Evolutionary conservation across 2,113 vertebrate species (phyloP), one percentile per base, ranked within the genome.

Genomic region (Microcebus tavaratra): DNA sequence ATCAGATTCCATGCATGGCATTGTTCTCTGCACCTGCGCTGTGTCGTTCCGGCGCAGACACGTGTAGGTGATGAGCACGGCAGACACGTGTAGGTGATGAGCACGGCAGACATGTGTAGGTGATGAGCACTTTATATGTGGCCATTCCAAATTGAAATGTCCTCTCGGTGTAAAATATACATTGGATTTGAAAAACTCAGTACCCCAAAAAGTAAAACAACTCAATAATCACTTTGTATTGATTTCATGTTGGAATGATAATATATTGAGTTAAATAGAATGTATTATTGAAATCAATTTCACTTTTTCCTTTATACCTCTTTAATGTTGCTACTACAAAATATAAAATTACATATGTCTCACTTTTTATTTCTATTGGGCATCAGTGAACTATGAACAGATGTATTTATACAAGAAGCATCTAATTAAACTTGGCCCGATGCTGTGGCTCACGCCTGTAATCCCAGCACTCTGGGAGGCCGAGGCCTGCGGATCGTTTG

Each of bases 201-300:
- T 23, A 31, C 34, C 39, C 17, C 31, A 63, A 55, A 29, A 73
- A 73, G 29, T 53, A 17, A 89, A 95, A 45, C 61, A 73, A 39
- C 36, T 85, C 61, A 81, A 9, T 65, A 73, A 18, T 68, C 72
- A 42, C 53, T 73, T 81, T 81, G 42, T 73, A 18, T 53, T 36
- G 36, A 50, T 72, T 80, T 90, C 11, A 61, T 90, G 55, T 83
- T 72, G 65, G 29, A 84, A 53, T 75, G 36, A 68, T 63, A 84
- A 50, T 67, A 92, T 83, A n/a, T 59, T 81, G 13, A 48, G 1
- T 97, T 72, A 72, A 92, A 75, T 86, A 82, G 85, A 85, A 65
- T 80, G 82, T 53, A 31, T 80, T 36, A 86, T 91, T 82, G 86
- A 93, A 96, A 42, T 78, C 65, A 82, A 78, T 80, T 96, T 86